phyloP scores from a whole-genome alignment of 2,888 invertebrate species.

The Branchipolynoe longqiensis region DNA sequence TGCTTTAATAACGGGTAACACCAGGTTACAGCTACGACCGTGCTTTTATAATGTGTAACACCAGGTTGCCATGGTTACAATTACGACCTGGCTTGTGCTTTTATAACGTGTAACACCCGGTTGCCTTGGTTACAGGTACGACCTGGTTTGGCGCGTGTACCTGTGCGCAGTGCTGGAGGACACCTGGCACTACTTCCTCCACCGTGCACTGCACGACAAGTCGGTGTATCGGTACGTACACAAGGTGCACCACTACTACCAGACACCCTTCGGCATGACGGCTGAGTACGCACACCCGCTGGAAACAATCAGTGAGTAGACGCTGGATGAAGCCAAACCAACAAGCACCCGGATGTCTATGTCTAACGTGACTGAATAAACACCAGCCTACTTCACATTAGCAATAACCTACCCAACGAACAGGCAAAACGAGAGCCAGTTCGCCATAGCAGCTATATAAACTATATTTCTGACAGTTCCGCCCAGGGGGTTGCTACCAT shows the following conservation, averaged over 20 bases:
- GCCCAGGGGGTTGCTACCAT: too few species aligned
- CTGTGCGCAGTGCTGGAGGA: conserved; percentile 75
- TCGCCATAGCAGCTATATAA: too few species aligned
- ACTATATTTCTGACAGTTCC: too few species aligned
- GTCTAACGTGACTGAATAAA: conserved; percentile 4
- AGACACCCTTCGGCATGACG: conserved; percentile 78
- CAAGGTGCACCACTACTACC: conserved; percentile 77
- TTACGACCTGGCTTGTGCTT: too few species aligned
- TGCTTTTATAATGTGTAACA: too few species aligned
- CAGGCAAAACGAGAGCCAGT: too few species aligned
- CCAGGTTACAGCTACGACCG: too few species aligned
- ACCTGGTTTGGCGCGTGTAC: conserved; percentile 67
- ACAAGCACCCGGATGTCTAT: too few species aligned
- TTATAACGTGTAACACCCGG: too few species aligned
- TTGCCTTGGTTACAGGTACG: conserved; percentile 70
- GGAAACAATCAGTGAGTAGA: conserved; percentile 75
- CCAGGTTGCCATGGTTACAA: too few species aligned
- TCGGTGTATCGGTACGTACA: conserved; percentile 77
- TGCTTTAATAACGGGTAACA: too few species aligned
- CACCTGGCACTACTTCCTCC: conserved; percentile 78
- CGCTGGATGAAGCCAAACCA: background rate
- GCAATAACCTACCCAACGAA: too few species aligned
- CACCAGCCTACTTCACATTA: background rate
- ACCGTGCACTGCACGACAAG: conserved; percentile 73
- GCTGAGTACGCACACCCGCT: conserved; percentile 79